Evolutionary conservation across 2,888 invertebrate species (phyloP).

Genomic region (Nysson spinosus): DNA sequence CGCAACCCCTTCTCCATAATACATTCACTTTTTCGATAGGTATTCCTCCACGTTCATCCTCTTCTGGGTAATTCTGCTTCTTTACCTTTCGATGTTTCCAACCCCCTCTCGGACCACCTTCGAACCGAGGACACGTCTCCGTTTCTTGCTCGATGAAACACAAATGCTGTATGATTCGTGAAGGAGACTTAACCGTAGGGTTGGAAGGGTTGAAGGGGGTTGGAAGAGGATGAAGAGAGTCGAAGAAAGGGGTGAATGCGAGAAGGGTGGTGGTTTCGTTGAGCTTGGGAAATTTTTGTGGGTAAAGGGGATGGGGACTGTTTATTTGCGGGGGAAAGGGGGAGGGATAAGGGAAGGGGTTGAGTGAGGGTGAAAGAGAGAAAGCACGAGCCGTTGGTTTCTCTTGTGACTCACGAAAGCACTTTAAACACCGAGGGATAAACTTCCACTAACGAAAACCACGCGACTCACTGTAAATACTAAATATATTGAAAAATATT

Average conservation of each 20-base stretch:
- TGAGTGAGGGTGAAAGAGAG: constrained; percentile 33
- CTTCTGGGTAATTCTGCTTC: neutral
- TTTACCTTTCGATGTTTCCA: neutral
- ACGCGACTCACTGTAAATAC: too few relatives aligned
- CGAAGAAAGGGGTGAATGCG: neutral
- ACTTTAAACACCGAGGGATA: too few relatives aligned
- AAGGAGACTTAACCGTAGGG: constrained; percentile 12
- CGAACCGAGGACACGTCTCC: neutral
- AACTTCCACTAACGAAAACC: too few relatives aligned
- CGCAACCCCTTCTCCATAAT: too few relatives aligned
- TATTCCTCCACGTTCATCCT: constrained; percentile 13
- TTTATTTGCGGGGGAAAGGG: constrained; percentile 15
- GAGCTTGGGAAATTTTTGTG: too few relatives aligned
- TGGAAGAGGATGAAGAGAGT: neutral
- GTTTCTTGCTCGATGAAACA: constrained; percentile 3
- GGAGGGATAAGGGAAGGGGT: constrained; percentile 14
- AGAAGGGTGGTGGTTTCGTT: too few relatives aligned
- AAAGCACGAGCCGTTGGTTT: constrained; percentile 54
- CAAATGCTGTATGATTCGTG: constrained; percentile 16
- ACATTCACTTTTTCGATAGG: constrained; percentile 19
- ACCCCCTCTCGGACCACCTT: neutral
- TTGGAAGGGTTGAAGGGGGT: constrained; percentile 4
- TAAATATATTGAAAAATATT: too few relatives aligned
- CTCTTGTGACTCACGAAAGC: too few relatives aligned
- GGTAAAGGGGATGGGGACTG: neutral